Evolutionary conservation across 2,888 invertebrate species (phyloP), one percentile per base, ranked within the genome.

Genomic region (Tenthredo mesomela): DNA sequence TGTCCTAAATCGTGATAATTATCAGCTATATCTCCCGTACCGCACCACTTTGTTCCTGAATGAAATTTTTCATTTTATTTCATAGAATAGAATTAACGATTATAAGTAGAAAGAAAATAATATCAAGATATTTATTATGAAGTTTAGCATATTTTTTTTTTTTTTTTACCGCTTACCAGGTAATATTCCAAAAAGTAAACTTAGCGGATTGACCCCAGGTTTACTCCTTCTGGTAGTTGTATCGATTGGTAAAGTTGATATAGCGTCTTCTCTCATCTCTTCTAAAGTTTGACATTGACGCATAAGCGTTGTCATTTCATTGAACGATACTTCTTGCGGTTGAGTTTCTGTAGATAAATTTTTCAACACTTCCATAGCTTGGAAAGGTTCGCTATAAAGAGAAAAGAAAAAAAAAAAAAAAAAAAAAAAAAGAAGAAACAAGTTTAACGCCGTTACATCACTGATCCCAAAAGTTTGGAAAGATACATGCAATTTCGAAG

Each of bases 31-130:
- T 98, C 98, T 0, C 98, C 98, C 0, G 97, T 96, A 25, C 98
- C 98, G 91, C 98, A 98, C 98, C 98, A 98, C 93, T 98, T 98
- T 61, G 98, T 98, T 87, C 98, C 98, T 97, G 92, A 93, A 82
- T 78, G 78, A 82, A 84, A 82, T 75, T 80, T 82, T 78, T 50
- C 33, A 2, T 37, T 21, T 82, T 50, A 40, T 4, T 37, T 2
- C 50, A 77, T 58, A 12, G 4, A 29, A 29, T 29, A n/a, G n/a
- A n/a, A n/a, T n/a, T n/a, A n/a, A n/a, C n/a, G n/a, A n/a, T n/a
- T n/a, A n/a, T n/a, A n/a, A n/a, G n/a, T n/a, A n/a, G n/a, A n/a
- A n/a, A n/a, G n/a, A n/a, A 33, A 33, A 33, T 33, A 33, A 33
- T 33, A 33, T 33, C 33, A 33, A 33, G 33, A 33, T 33, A 33